Base-by-base conservation (phyloP, 1,140 invertebrate genomes). In the Lepidurus couesii region DNA sequence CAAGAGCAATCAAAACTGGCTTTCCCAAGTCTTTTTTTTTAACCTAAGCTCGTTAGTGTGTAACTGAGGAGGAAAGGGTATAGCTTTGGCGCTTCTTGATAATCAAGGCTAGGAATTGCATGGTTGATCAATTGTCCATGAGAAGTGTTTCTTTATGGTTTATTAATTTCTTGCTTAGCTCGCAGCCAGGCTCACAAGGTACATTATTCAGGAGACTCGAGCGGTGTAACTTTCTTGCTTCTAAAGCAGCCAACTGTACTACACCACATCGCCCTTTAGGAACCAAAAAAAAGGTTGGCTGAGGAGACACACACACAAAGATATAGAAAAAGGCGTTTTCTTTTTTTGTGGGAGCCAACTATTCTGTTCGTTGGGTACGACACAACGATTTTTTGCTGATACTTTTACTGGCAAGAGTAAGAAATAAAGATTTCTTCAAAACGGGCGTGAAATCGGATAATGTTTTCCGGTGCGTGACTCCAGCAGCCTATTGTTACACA, bases 141-240 rank as follows among this genome's bases (percentile, higher is more conserved):
- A 7, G 53, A 21, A 65, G 21, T 65, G 21, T n/a, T 13, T 16
- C 53, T 21, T 65, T 65, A 13, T 65, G 53, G 53, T 65, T 65
- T 65, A 65, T 65, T 65, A 65, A 21, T 65, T 65, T 65, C 53
- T 9, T 13, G 53, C 53, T 65, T 13, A 65, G 53, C 16, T 65
- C 53, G n/a, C 13, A 7, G 53, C 53, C 9, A 21, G 13, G 53
- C 53, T 13, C 8, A 13, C 53, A 13, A 21, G 6, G 53, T 65
- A 21, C 53, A 65, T 65, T 65, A 65, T 65, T 65, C 53, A 65
- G 53, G 53, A 65, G 53, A 65, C 53, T 21, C n/a, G 8, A 65
- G 53, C 21, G 8, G 53, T 65, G 16, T 3, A 65, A 65, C 53
- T 65, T 65, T 21, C 9, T 65, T 65, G 16, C 53, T 65, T 4